These are phyloP conservation scores for Boleophthalmus pectinirostris DNA, from an alignment of 2,113 vertebrate genomes.

Conservation along the genomic window DNA sequence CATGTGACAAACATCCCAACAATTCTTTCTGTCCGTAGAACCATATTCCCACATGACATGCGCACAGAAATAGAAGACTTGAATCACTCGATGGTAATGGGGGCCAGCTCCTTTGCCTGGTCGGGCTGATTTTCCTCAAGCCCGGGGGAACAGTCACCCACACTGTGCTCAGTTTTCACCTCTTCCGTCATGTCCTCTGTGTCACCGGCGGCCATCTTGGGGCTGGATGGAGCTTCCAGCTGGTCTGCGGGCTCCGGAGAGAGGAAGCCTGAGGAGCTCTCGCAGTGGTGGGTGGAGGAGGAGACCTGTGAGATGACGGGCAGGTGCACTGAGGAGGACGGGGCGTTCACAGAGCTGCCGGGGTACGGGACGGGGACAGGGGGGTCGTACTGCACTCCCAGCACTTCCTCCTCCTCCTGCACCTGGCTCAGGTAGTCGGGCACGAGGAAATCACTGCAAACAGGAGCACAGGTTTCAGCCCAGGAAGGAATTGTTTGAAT, in stretches of 20 bases:
- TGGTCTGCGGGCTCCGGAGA: slow-evolving; percentile 79
- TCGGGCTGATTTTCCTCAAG: slow-evolving; percentile 76
- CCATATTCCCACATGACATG: slow-evolving; percentile 55
- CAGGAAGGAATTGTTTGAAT: no score
- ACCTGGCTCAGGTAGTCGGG: slow-evolving; percentile 98
- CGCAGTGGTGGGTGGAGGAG: slow-evolving; percentile 96
- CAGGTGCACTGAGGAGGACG: slow-evolving; percentile 74
- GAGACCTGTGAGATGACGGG: slow-evolving; percentile 90
- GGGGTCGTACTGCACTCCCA: slow-evolving; percentile 87
- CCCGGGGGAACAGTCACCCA: slow-evolving; percentile 69
- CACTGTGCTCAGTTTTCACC: slow-evolving; percentile 75
- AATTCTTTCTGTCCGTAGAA: slow-evolving; percentile 1
- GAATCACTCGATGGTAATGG: slow-evolving; percentile 88
- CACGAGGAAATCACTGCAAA: slow-evolving; percentile 94
- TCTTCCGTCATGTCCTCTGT: slow-evolving; percentile 63
- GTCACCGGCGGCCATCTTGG: slow-evolving; percentile 69
- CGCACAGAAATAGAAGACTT: slow-evolving; percentile 48
- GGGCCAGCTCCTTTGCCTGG: slow-evolving; percentile 85
- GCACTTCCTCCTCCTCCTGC: slow-evolving; percentile 89
- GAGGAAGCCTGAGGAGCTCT: slow-evolving; percentile 83
- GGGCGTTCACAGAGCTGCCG: slow-evolving; percentile 81
- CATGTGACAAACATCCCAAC: slow-evolving; percentile 17
- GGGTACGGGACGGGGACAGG: slow-evolving; percentile 39
- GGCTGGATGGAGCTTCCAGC: slow-evolving; percentile 83
- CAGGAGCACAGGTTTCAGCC: slow-evolving; percentile 19